Conservation (phyloP, 1,140 invertebrate species). For the Samia ricini region DNA sequence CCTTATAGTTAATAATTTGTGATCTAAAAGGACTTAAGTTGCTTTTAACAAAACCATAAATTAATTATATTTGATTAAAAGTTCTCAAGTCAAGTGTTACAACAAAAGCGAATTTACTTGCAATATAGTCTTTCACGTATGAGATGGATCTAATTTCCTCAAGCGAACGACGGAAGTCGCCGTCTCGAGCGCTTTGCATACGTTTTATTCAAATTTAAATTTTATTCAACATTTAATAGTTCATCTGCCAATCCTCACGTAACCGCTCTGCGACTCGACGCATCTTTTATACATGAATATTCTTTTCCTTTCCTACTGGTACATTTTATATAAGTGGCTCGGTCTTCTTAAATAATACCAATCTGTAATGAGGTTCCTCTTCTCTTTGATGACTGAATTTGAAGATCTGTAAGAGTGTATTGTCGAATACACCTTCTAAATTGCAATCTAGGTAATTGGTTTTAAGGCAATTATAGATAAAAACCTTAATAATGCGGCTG, state of each 20-base stretch:
- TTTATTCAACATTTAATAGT: neutral
- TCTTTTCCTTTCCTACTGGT: neutral
- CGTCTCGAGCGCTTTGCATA: neutral
- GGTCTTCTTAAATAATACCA: neutral
- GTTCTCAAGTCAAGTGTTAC: neutral
- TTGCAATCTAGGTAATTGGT: too few relatives aligned
- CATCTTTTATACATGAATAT: neutral
- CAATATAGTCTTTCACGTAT: neutral
- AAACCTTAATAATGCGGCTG: too few relatives aligned
- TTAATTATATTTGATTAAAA: neutral
- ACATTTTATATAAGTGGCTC: neutral
- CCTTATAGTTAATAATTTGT: too few relatives aligned
- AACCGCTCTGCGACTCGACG: neutral
- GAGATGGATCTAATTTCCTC: neutral
- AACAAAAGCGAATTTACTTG: neutral
- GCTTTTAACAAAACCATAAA: too few relatives aligned
- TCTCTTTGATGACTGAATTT: too few relatives aligned
- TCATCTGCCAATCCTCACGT: neutral
- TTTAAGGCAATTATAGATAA: too few relatives aligned
- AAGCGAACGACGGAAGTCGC: neutral
- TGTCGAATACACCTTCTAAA: too few relatives aligned
- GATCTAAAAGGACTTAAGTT: too few relatives aligned
- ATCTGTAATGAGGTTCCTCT: neutral
- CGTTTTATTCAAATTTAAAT: conserved; percentile 1
- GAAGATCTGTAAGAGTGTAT: too few relatives aligned